Conservation (phyloP, 2,113 vertebrate species). For the Proterorhinus semilunaris region DNA sequence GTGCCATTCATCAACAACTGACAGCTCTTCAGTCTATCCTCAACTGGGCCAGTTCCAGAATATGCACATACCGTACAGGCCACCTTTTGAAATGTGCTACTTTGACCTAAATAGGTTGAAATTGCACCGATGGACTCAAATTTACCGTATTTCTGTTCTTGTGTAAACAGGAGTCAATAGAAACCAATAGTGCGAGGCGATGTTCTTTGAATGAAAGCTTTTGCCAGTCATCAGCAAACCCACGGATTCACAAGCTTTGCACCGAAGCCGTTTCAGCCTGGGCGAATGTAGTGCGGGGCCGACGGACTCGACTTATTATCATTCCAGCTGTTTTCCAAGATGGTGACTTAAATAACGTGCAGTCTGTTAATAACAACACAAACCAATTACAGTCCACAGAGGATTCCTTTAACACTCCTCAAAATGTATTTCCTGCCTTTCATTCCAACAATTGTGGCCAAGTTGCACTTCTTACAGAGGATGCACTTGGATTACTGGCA, state of each 20-base stretch:
- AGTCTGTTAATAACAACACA: background rate
- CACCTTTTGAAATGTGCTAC: background rate
- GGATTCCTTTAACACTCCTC: background rate
- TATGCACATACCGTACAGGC: constrained; percentile 5
- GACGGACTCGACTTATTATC: background rate
- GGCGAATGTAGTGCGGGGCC: no score
- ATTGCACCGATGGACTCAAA: background rate
- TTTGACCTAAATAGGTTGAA: background rate
- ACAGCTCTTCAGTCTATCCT: constrained; percentile 44
- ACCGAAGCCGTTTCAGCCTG: no score
- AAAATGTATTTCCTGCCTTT: no score
- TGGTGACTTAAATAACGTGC: background rate
- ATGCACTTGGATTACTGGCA: no score
- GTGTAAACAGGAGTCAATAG: background rate
- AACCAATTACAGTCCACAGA: background rate
- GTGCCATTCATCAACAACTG: constrained; percentile 42
- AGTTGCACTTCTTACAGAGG: no score
- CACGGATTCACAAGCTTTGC: background rate
- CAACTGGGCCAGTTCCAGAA: constrained; percentile 7
- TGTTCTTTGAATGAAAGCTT: background rate
- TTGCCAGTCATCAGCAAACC: background rate
- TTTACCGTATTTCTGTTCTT: background rate
- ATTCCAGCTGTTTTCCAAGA: background rate
- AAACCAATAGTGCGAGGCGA: background rate
- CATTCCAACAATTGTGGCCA: background rate